These are phyloP conservation scores for Acropternis orthonyx DNA, from an alignment of 2,797 vertebrate genomes.

Conservation along the genomic window DNA sequence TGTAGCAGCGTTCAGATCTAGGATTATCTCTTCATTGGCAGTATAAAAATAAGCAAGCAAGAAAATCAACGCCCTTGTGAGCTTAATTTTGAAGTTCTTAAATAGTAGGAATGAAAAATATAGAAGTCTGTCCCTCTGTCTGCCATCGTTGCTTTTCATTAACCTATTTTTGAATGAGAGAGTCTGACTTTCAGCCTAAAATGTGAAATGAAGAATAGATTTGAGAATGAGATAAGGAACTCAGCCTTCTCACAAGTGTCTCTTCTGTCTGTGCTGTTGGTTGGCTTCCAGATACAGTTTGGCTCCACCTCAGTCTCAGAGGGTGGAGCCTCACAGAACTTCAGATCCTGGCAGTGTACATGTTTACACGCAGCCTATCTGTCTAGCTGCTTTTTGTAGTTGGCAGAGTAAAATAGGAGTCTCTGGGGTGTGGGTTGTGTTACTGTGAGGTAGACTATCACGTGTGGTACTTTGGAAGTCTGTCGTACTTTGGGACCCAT, in stretches of 20 bases:
- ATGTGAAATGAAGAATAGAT: conserved; percentile 17
- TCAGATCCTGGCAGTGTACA: neutral
- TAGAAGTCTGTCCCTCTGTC: conserved; percentile 10
- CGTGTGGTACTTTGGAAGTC: rapidly evolving
- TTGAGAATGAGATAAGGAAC: conserved; percentile 33
- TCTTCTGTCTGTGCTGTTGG: neutral
- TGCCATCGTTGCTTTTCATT: neutral
- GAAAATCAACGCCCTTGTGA: neutral
- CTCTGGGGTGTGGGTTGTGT: neutral
- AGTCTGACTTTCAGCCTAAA: conserved; percentile 2
- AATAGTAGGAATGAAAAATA: conserved; percentile 28
- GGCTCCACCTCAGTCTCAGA: conserved; percentile 22
- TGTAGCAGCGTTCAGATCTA: neutral
- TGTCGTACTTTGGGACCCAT: neutral
- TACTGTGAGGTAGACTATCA: neutral
- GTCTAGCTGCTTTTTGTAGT: neutral
- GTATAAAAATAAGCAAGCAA: conserved; percentile 31
- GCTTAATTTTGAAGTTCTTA: conserved; percentile 39
- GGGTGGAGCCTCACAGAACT: conserved; percentile 5
- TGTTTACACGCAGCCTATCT: neutral
- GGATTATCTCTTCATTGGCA: neutral
- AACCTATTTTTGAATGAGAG: neutral
- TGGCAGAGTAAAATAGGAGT: neutral
- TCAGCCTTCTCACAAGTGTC: neutral
- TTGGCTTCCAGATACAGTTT: conserved; percentile 40